Base-by-base conservation (phyloP, 2,888 invertebrate species). In the Acrobasis repandana region DNA sequence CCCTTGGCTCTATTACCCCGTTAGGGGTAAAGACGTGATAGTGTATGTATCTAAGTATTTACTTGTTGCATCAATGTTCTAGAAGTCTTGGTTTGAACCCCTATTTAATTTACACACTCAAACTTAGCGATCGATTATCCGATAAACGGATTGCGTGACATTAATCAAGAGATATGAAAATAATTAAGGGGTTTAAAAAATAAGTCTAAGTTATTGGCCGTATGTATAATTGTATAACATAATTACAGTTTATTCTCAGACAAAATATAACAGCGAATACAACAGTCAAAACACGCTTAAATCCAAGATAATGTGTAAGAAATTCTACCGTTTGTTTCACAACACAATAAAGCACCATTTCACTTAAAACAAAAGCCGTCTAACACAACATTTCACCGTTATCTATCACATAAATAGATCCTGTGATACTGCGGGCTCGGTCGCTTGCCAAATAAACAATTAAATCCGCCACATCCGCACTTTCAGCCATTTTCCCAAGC, bases 401-500 rank as follows among this genome's bases (percentile, higher is more conserved):
- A 80, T 91, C 90, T 74, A 90, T 84, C 69, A 89, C 82, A 69
- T 83, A 80, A 76, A 86, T 82, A 61, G 94, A 95, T 15, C 98
- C 99, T 15, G 99, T 99, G 60, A 97, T 96, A 86, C 97, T 98
- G 71, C 96, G 96, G 38, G 97, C 95, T 68, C 95, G 94, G 72
- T 96, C 95, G 71, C 97, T 96, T 9, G 98, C 98, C 69, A 99
- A 93, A 90, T 97, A 99, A 60, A 96, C 94, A 77, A 99, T 98
- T 10, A 97, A 94, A 73, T 94, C 94, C 18, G 98, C 98, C 4
- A 98, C 97, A 91, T 98, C 98, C 54, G 94, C 94, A 20, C 95
- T 94, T 70, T 94, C 90, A 18, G 97, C 98, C 54, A 96, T 94
- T 74, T 98, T 94, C 38, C 98, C 96, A 50, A 99, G 89, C 0